Percentiles rank a stretch among this genome's conserved stretches.
Evolutionary conservation across 1,140 invertebrate species (phyloP).

Genomic region (Acyrthosiphon pisum): DNA sequence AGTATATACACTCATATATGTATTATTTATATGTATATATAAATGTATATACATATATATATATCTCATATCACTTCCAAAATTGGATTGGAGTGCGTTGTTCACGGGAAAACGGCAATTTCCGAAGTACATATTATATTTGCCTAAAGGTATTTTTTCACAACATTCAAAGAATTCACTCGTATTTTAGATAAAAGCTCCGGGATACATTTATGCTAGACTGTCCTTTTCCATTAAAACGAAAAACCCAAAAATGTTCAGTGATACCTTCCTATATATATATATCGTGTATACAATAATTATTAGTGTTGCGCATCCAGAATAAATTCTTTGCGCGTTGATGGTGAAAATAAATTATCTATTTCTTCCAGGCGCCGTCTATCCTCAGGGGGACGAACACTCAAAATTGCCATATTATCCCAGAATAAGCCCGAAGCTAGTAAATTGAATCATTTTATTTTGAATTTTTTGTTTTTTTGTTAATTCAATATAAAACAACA

Average conservation of each 20-base stretch:
- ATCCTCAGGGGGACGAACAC: background rate
- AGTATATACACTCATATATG: too few species aligned
- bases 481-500: background rate
- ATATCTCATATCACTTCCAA: background rate
- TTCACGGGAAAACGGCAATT: background rate
- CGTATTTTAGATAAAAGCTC: background rate
- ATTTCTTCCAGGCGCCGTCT: background rate
- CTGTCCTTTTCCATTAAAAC: constrained; percentile 28
- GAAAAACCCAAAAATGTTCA: background rate
- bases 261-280: background rate
- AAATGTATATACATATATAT: too few species aligned
- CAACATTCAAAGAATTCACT: background rate
- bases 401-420: background rate
- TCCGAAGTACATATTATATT: background rate
- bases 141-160: background rate
- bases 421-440: background rate
- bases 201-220: background rate
- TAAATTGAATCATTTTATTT: background rate
- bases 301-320: background rate
- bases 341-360: constrained; percentile 12
- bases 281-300: background rate
- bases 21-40: background rate
- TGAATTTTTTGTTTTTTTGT: background rate
- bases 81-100: background rate
- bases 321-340: background rate